Conservation (phyloP, 2,888 invertebrate genomes). For the Lomographa bimaculata region DNA sequence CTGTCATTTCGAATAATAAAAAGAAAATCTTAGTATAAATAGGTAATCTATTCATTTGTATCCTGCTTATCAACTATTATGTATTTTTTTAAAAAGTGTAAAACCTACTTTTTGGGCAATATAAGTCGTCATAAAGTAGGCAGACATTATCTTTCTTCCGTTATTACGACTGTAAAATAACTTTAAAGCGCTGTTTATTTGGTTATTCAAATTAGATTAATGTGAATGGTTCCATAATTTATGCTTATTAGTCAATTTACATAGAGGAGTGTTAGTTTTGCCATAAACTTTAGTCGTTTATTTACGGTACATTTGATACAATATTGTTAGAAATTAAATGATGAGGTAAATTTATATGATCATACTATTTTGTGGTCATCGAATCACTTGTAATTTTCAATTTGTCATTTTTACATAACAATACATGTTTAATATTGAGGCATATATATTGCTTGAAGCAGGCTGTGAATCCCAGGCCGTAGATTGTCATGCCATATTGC, state of each 20-base stretch:
- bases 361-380: too few species aligned
- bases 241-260: slow-evolving; percentile 13
- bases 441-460: too few species aligned
- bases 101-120: not conserved
- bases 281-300: not conserved
- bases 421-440: too few species aligned
- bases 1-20: too few species aligned
- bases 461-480: too few species aligned
- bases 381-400: too few species aligned
- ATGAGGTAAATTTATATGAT: too few species aligned
- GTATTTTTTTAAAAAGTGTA: too few species aligned
- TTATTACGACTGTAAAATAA: slow-evolving; percentile 18
- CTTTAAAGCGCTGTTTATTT: slow-evolving; percentile 16
- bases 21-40: too few species aligned
- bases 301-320: slow-evolving; percentile 6
- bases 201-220: slow-evolving; percentile 21
- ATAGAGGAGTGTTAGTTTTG: slow-evolving; percentile 8
- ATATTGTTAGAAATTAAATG: not conserved
- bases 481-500: not conserved
- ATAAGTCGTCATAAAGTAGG: slow-evolving; percentile 2
- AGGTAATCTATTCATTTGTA: too few species aligned
- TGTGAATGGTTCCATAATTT: slow-evolving; percentile 16
- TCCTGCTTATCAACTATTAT: too few species aligned
- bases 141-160: slow-evolving; percentile 10
- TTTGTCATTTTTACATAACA: too few species aligned